A percentile compares a stretch with the other conserved stretches of the same genome.
phyloP scores from a whole-genome alignment of 2,113 vertebrate genomes.

The Uria aalge region DNA sequence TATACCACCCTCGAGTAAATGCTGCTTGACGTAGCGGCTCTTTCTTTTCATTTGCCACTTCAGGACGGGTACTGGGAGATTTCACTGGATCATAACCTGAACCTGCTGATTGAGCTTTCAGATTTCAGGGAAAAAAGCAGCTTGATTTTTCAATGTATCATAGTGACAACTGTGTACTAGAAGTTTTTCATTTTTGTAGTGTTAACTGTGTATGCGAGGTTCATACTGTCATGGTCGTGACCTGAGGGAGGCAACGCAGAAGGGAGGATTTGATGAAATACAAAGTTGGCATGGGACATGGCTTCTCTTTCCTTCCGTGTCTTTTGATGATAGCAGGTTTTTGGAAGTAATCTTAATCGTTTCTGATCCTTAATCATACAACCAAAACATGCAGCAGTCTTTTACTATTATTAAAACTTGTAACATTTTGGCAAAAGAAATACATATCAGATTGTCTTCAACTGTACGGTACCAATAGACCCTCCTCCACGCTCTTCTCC shows the following conservation, averaged over 20 bases:
- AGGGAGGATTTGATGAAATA: neutral
- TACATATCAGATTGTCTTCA: neutral
- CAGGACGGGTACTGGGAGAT: neutral
- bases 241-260: neutral
- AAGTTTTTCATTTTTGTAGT: neutral
- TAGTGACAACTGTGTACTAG: neutral
- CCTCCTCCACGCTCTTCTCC: neutral
- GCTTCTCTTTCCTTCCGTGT: neutral
- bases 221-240: neutral
- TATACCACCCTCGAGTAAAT: neutral
- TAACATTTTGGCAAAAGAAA: neutral
- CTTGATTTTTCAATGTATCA: neutral
- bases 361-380: neutral
- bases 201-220: neutral
- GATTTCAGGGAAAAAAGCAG: neutral
- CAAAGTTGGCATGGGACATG: neutral
- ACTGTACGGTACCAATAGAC: neutral
- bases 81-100: neutral
- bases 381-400: neutral
- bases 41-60: neutral
- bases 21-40: neutral
- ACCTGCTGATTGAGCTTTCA: neutral
- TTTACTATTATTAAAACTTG: neutral
- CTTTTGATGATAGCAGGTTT: neutral
- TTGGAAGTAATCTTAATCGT: neutral